These are phyloP conservation scores for Sesia apiformis DNA, from an alignment of 2,888 invertebrate species.

Conservation along the genomic window DNA sequence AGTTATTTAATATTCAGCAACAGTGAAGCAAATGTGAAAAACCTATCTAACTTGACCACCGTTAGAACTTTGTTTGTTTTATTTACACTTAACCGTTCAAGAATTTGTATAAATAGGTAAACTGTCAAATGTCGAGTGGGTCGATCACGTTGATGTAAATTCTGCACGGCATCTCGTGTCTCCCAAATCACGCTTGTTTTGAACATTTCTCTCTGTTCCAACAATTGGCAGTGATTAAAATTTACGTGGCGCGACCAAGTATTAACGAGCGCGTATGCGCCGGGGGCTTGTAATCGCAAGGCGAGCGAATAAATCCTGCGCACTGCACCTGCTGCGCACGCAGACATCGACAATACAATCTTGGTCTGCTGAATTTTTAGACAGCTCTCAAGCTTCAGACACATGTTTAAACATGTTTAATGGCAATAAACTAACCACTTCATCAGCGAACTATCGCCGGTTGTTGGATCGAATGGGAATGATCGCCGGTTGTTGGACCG, in stretches of 20 bases:
- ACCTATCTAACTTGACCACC: too few relatives aligned
- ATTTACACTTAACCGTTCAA: too few relatives aligned
- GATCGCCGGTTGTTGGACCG: neutral
- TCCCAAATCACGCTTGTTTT: conserved; percentile 68
- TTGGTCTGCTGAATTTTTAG: conserved; percentile 21
- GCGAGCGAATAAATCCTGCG: conserved; percentile 66
- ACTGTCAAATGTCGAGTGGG: too few relatives aligned
- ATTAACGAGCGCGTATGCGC: conserved; percentile 67
- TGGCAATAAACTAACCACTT: too few relatives aligned
- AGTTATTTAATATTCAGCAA: too few relatives aligned
- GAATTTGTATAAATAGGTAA: too few relatives aligned
- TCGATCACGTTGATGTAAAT: conserved; percentile 26
- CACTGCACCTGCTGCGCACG: conserved; percentile 58
- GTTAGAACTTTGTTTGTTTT: too few relatives aligned
- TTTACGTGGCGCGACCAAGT: conserved; percentile 70
- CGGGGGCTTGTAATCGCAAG: conserved; percentile 48
- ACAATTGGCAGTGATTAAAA: conserved; percentile 72
- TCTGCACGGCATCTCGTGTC: conserved; percentile 40
- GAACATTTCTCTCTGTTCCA: conserved; percentile 60
- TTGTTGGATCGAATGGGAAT: conserved; percentile 11
- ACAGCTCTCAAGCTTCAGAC: neutral
- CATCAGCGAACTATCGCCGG: neutral
- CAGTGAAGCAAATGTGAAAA: too few relatives aligned
- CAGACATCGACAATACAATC: neutral
- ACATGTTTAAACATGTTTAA: neutral